Base-by-base conservation (phyloP, 1,140 invertebrate species). In the Cydia splendana region DNA sequence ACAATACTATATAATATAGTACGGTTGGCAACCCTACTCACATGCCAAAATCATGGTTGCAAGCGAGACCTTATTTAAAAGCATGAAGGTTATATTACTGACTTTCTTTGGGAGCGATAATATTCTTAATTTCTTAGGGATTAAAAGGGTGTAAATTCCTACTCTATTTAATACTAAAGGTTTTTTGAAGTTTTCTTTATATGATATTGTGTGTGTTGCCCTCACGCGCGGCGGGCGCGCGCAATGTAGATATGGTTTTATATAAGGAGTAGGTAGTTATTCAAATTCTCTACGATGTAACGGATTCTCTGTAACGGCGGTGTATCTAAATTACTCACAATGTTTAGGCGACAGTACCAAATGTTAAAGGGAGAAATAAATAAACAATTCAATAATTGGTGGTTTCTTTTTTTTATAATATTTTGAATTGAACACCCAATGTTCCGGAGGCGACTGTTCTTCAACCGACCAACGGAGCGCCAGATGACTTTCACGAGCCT, bases 211-310 rank as follows among this genome's bases (percentile, higher is more conserved):
- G 57, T 18, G n/a, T 57, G 53, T 57, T 57, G n/a, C n/a, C n/a
- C 38, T 42, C 4, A 18, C 12, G n/a, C 5, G 12, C 53, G 53
- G 53, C 53, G 53, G n/a, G 15, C 15, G n/a, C 15, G 53, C 53
- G n/a, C 53, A 24, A 85, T 91, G 89, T 91, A 92, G 89, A 91
- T 34, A 92, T 88, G 82, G 82, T 91, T 90, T 91, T 89, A 81
- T 91, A 90, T 91, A 91, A 90, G 87, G 85, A 81, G 90, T 91
- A 91, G 90, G 81, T 91, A 91, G 89, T 77, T 87, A 87, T 90
- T 90, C 85, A 89, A 91, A 91, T 91, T 90, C 81, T 91, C 86
- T 87, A 80, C 77, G 84, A 87, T 87, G 85, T 91, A 89, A 84
- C 82, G 45, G 77, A 79, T 84, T 83, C 80, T 87, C 81, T 85